Conservation (phyloP, 1,140 invertebrate genomes). For the Scaptodrosophila lebanonensis region DNA sequence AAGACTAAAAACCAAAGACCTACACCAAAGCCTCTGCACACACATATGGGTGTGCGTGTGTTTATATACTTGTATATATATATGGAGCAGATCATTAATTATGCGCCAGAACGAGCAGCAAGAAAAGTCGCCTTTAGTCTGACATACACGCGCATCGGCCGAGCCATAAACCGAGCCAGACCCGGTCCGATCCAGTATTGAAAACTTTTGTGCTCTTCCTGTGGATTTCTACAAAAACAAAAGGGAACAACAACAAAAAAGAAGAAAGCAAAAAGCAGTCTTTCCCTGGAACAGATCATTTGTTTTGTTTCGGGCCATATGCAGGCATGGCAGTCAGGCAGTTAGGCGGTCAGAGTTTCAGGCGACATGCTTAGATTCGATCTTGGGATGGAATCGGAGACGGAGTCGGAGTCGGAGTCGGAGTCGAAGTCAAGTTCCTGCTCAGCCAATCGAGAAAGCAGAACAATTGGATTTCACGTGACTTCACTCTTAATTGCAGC, state of each 20-base stretch:
- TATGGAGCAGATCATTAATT: conserved; percentile 76
- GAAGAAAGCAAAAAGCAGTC: no score
- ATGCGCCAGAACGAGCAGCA: conserved; percentile 44
- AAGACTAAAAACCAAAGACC: conserved; percentile 39
- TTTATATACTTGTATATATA: no score
- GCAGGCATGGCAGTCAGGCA: no score
- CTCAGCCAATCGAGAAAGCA: no score
- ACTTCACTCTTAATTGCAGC: conserved; percentile 23
- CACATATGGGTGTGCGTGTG: no score
- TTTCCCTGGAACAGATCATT: conserved; percentile 55
- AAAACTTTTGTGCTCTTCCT: conserved; percentile 63
- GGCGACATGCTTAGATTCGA: conserved; percentile 30
- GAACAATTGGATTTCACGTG: conserved; percentile 56
- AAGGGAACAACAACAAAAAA: no score
- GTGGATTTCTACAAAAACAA: conserved; percentile 67
- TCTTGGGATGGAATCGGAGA: no score
- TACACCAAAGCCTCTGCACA: conserved; percentile 76
- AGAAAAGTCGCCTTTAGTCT: neutral
- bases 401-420: no score
- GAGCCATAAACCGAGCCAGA: conserved; percentile 8
- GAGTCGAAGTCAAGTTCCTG: no score
- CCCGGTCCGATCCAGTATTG: conserved; percentile 66
- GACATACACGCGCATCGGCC: no score
- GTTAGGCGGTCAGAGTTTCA: no score
- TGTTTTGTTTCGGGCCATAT: conserved; percentile 32